Percentiles rank a stretch among this genome's conserved stretches.
phyloP scores from a whole-genome alignment of 35 echinoderm and acorn worm species.

The Strongylocentrotus purpuratus region DNA sequence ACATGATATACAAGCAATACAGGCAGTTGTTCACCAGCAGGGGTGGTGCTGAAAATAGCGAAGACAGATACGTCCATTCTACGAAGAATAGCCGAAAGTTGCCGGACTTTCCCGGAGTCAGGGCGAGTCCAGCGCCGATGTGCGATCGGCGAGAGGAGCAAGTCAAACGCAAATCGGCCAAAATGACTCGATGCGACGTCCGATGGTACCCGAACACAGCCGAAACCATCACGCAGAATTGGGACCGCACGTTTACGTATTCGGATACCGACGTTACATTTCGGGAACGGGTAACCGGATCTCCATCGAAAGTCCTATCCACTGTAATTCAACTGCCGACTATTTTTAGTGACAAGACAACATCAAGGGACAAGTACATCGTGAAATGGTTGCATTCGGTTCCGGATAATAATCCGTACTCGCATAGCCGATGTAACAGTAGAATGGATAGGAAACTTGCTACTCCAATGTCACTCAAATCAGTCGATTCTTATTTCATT shows the following conservation, averaged over 20 bases:
- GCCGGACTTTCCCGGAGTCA: slow-evolving; percentile 45
- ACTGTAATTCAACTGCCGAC: slow-evolving; percentile 49
- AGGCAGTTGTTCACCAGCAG: background rate
- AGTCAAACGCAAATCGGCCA: background rate
- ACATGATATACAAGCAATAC: background rate
- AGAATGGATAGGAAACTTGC: background rate
- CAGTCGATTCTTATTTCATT: slow-evolving; percentile 43
- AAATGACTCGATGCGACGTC: background rate
- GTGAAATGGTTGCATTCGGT: slow-evolving; percentile 56
- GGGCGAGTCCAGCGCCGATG: slow-evolving; percentile 36
- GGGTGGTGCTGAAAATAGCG: background rate
- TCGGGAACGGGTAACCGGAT: slow-evolving; percentile 29
- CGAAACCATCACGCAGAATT: slow-evolving; percentile 39
- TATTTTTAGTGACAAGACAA: slow-evolving; percentile 43
- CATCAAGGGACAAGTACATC: slow-evolving; percentile 49
- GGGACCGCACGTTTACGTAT: slow-evolving; percentile 48
- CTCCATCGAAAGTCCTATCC: slow-evolving; percentile 42
- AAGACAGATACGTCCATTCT: slow-evolving; percentile 6
- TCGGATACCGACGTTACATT: slow-evolving; percentile 38
- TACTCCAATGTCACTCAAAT: slow-evolving; percentile 21
- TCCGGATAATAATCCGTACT: slow-evolving; percentile 40
- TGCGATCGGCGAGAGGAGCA: slow-evolving; percentile 20
- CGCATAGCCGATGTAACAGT: slow-evolving; percentile 5
- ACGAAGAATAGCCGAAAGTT: slow-evolving; percentile 61
- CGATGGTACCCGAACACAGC: slow-evolving; percentile 42